Evolutionary conservation across 2,113 vertebrate species (phyloP), one percentile per base, ranked within the genome.

Genomic region (Chinchilla lanigera): DNA sequence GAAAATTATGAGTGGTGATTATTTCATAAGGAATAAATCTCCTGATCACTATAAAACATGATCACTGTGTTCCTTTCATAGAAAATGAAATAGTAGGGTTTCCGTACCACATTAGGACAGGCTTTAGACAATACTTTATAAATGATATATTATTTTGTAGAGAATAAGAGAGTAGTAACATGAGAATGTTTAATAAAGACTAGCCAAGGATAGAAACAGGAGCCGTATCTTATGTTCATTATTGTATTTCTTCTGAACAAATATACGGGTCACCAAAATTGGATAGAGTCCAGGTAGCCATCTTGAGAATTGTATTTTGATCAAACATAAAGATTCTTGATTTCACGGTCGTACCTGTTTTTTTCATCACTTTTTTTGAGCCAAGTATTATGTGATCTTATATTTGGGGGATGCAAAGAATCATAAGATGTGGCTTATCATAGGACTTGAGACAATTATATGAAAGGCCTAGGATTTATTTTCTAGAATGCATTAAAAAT

Each of bases 401-500:
- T 3, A 86, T 81, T 84, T 96, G 14, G 11, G 0, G 8, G 8
- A 56, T 67, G 33, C 16, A 47, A 78, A 82, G 19, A 71, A 89
- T 86, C 78, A 20, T 14, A 86, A 94, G 13, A 75, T 75, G 28
- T 50, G 26, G 0, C 7, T 88, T n/a, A 50, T 38, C 90, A 44
- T 16, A 80, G 90, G 26, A 93, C 3, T 93, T 95, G 54, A 84
- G 71, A 96, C 26, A 93, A n/a, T 77, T 86, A 67, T 86, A 86
- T 90, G 54, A 91, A 56, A 82, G 47, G 2, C 17, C 67, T 13
- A 56, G 41, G 41, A 38, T 58, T 82, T 44, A 52, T 96, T 95
- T 96, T 92, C 56, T 86, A 65, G 83, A 75, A 14, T 63, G 17
- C 16, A 93, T 85, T 47, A 78, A 80, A 90, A 97, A 95, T 60